Base-by-base conservation (phyloP, 2,888 invertebrate genomes). In the Drepana falcataria region DNA sequence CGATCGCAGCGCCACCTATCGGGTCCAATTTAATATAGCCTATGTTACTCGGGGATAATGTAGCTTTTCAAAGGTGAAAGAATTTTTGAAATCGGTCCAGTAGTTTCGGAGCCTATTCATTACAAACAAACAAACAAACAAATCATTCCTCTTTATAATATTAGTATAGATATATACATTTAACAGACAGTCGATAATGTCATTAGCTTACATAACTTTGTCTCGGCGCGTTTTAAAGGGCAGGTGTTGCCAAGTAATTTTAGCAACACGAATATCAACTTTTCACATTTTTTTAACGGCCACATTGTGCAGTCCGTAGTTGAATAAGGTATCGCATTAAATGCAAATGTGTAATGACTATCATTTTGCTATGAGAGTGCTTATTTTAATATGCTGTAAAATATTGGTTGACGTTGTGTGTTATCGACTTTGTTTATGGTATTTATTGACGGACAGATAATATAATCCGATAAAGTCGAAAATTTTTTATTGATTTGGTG, bases 191-290 rank as follows among this genome's bases (percentile, higher is more conserved):
- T 53, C 49, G 54, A 21, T 21, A 35, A 7, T 53, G 40, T 59
- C 52, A 54, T 61, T 57, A 59, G 52, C 60, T 66, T 57, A 63
- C 63, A 62, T 60, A 61, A 60, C 57, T 62, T 55, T 57, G 56
- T 58, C 53, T 49, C 35, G 35, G 21, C 34, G 49, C 37, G 44
- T 49, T 56, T 57, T 57, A 59, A 57, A 60, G 59, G 53, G 65
- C 77, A 75, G 75, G 66, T 77, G 75, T 54, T 0, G 49, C 55
- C 37, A 3, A 21, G 58, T 69, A 71, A 71, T 64, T 71, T 70
- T 71, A 69, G 64, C 63, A 64, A 47, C 33, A 35, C 33, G 53
- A 53, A 49, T 37, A 37, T 44, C 44, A 44, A 44, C 51, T 48
- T 48, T 55, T 53, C 37, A 49, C 47, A 37, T 59, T 52, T 48